Base-by-base conservation (phyloP, 2,797 vertebrate species). In the Eospalax fontanierii region DNA sequence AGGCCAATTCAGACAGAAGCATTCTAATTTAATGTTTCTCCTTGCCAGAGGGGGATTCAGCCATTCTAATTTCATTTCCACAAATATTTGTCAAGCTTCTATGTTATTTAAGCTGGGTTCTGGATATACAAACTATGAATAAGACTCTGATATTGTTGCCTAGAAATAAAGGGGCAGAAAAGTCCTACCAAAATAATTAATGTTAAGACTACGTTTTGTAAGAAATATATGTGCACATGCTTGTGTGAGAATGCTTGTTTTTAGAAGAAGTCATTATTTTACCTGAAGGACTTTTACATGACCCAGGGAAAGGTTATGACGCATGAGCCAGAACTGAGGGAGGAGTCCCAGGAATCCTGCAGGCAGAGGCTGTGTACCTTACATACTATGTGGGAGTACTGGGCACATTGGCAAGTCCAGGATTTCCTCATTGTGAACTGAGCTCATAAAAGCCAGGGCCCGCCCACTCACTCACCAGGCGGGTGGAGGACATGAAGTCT, bases 401-500 rank as follows among this genome's bases (percentile, higher is more conserved):
- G 28, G 88, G 50, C 61, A 46, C 0, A 0, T n/a, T 76, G 91
- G 87, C 83, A 92, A 92, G 50, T 40, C 80, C 59, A 71, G n/a
- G 28, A 73, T 95, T 95, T 95, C 89, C 61, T 78, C 74, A 90
- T 78, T 96, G 79, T 92, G 78, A 95, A 74, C 24, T 22, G 35
- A 90, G 80, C 88, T 95, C 80, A 78, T 78, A 91, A 94, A 95
- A 93, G 59, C 79, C 35, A 76, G 81, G 54, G 79, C 82, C 35
- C 83, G 59, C 33, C 54, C 15, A 21, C 22, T 90, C 50, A 75
- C 59, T 94, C 92, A 81, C 73, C 14, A 4, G 35, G 28, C 57
- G 30, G 89, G 89, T 61, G 40, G 81, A 89, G 89, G 83, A n/a
- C n/a, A n/a, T n/a, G n/a, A 92, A 91, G 81, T 9, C 81, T 92